Conservation (phyloP, 1,140 invertebrate species). For the Trichonephila inaurata region DNA sequence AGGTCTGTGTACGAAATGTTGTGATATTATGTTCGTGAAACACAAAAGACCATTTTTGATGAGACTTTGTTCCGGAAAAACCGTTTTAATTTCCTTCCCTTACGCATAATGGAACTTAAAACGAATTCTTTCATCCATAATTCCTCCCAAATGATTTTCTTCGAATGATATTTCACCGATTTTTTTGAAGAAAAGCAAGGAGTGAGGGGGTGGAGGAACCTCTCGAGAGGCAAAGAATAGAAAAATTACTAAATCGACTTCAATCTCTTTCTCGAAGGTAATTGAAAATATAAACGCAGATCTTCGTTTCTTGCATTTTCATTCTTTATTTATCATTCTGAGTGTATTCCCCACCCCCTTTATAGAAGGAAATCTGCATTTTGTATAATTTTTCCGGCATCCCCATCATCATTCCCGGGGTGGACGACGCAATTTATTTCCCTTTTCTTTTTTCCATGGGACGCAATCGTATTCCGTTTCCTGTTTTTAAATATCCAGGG, state of each 20-base stretch:
- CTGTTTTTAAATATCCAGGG: neutral
- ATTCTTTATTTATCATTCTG: neutral
- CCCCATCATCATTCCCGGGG: neutral
- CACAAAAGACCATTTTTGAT: neutral
- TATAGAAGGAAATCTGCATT: no score
- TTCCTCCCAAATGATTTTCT: neutral
- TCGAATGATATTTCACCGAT: neutral
- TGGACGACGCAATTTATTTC: neutral
- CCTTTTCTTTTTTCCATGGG: neutral
- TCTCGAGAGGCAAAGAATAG: neutral
- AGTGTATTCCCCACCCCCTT: no score
- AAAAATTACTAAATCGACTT: neutral
- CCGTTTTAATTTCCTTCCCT: neutral
- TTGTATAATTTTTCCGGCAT: no score
- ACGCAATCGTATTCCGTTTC: neutral
- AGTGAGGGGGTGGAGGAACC: no score
- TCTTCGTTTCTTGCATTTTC: neutral
- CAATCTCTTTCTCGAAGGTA: neutral
- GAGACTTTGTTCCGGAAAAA: neutral
- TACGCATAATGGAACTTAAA: neutral
- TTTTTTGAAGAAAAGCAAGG: neutral
- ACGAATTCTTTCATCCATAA: neutral
- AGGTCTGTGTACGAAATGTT: no score
- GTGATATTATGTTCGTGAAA: no score
- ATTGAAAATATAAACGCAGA: constrained; percentile 27